These are phyloP conservation scores for Sericinus montela DNA, from an alignment of 2,888 invertebrate genomes.

Conservation along the genomic window DNA sequence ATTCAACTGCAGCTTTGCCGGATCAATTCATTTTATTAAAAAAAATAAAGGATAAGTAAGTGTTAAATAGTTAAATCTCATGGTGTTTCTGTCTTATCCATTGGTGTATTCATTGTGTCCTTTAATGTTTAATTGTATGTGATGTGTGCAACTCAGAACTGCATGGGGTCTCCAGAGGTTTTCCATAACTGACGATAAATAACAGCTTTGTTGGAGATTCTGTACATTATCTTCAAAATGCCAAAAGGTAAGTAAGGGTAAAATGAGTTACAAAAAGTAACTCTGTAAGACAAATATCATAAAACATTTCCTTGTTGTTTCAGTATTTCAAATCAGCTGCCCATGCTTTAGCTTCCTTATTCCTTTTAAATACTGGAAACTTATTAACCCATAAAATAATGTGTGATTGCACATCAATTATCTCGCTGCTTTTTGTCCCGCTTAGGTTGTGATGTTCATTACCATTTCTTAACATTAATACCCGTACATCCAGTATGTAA, in stretches of 20 bases:
- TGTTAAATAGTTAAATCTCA: not conserved
- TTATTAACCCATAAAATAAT: not conserved
- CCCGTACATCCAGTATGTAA: no score
- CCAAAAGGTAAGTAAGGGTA: conserved; percentile 55
- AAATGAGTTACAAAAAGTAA: no score
- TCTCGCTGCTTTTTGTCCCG: no score
- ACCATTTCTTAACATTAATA: no score
- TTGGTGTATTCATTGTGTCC: conserved; percentile 19
- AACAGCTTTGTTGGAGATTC: conserved; percentile 37
- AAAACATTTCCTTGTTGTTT: no score
- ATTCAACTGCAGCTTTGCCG: not conserved
- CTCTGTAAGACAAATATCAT: no score
- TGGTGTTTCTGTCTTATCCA: conserved; percentile 29
- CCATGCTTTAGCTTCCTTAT: not conserved
- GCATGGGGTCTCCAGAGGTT: conserved; percentile 44
- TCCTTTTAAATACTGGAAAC: not conserved
- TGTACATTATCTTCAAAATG: conserved; percentile 40
- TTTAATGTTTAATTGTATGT: conserved; percentile 28
- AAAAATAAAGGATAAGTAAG: not conserved
- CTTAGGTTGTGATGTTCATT: no score
- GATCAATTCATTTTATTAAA: not conserved
- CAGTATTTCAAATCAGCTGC: no score
- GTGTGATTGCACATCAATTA: no score
- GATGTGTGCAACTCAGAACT: conserved; percentile 44
- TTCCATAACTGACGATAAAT: conserved; percentile 45